phyloP scores from a whole-genome alignment of 2,888 invertebrate genomes.

The Latrodectus elegans region DNA sequence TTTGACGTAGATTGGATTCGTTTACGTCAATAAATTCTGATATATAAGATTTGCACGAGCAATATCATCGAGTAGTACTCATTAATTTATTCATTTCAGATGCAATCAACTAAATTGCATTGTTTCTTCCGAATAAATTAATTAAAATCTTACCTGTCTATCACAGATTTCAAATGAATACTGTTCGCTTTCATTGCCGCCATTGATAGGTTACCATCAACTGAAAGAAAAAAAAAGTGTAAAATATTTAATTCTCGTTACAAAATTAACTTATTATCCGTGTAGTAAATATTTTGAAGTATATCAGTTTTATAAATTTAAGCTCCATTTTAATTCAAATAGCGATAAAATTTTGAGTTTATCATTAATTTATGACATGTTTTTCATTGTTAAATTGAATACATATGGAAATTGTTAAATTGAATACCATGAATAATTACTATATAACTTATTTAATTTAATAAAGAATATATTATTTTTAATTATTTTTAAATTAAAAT shows the following conservation, averaged over 20 bases:
- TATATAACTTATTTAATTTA: no score
- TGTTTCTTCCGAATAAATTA: not conserved
- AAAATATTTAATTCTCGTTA: not conserved
- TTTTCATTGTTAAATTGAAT: no score
- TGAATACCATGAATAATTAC: no score
- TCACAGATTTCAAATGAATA: slow-evolving; percentile 57
- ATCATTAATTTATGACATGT: no score
- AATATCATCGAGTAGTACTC: not conserved
- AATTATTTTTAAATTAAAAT: no score
- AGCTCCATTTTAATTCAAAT: no score
- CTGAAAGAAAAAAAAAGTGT: slow-evolving; percentile 28
- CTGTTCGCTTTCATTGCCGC: slow-evolving; percentile 63
- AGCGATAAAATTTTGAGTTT: no score
- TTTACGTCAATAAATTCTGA: not conserved
- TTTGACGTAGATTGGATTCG: slow-evolving; percentile 4
- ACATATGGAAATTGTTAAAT: no score
- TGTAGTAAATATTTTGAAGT: no score
- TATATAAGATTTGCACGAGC: not conserved
- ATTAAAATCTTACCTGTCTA: slow-evolving; percentile 56
- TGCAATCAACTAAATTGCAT: not conserved
- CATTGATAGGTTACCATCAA: slow-evolving; percentile 70
- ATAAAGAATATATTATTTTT: no score
- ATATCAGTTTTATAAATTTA: no score
- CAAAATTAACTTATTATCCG: no score
- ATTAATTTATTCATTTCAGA: not conserved